Evolutionary conservation across 2,888 invertebrate species (phyloP).

Genomic region (Torymus aiolomorphi): DNA sequence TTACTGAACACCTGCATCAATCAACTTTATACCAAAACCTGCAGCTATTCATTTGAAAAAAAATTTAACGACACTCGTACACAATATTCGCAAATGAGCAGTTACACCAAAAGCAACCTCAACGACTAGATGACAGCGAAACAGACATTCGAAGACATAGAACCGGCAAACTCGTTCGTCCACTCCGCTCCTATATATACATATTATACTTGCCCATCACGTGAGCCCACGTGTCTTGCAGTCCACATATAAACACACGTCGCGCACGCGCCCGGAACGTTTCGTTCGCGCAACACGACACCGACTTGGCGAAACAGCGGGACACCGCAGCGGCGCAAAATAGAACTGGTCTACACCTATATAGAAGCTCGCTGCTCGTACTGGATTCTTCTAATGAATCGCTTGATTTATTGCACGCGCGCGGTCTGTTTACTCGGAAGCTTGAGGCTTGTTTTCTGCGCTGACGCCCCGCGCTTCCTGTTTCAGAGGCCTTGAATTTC

Average conservation of each 20-base stretch:
- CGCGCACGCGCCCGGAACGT: conserved; percentile 62
- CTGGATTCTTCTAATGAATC: conserved; percentile 67
- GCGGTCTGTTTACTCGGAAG: conserved; percentile 47
- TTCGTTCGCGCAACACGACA: conserved; percentile 65
- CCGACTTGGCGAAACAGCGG: conserved; percentile 67
- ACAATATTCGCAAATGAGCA: no score
- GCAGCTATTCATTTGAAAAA: no score
- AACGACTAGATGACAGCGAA: no score
- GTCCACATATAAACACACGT: conserved; percentile 56
- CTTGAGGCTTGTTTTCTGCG: conserved; percentile 45
- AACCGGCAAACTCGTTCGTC: no score
- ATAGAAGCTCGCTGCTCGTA: neutral
- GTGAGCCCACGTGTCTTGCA: no score
- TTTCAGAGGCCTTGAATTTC: neutral
- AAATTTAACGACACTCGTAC: no score
- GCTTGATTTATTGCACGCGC: conserved; percentile 65
- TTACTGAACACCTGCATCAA: no score
- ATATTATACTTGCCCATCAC: no score
- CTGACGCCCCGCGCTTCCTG: neutral
- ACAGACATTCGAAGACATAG: no score
- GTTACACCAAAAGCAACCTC: no score
- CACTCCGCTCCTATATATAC: no score
- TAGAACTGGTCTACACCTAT: neutral
- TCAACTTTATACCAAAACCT: no score
- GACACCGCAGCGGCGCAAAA: neutral